Percentiles rank a stretch among this genome's conserved stretches.
phyloP scores from a whole-genome alignment of 2,888 invertebrate species.

The Apotomis capreana region DNA sequence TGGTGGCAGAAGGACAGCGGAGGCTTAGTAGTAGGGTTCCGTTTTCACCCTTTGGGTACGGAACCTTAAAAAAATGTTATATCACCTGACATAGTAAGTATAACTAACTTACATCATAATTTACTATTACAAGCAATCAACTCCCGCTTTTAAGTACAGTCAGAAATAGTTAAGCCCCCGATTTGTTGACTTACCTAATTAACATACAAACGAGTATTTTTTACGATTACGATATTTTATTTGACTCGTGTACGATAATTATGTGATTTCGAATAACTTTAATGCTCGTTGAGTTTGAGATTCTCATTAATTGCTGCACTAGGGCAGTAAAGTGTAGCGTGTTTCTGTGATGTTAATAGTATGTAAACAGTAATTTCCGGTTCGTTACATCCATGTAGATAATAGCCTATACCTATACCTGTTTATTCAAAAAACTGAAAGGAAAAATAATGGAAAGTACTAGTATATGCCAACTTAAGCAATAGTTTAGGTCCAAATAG shows the following conservation, averaged over 20 bases:
- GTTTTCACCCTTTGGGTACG: no score
- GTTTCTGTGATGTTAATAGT: constrained; percentile 11
- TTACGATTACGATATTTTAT: constrained; percentile 5
- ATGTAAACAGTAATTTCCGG: constrained; percentile 13
- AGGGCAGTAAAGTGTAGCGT: constrained; percentile 4
- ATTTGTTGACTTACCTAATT: constrained; percentile 14
- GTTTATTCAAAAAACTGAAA: no score
- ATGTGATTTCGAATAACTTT: constrained; percentile 9
- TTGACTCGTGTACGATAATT: constrained; percentile 9
- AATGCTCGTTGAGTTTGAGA: constrained; percentile 2
- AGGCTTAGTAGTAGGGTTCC: no score
- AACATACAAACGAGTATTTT: background rate
- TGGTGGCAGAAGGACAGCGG: no score
- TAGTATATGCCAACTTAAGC: no score
- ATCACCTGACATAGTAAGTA: no score
- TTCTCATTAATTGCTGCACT: constrained; percentile 7
- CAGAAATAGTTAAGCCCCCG: background rate
- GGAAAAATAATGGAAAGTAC: background rate
- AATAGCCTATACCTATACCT: background rate
- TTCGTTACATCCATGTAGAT: background rate
- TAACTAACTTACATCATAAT: background rate
- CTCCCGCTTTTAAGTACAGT: background rate
- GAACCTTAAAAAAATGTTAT: no score
- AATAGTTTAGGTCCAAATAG: no score
- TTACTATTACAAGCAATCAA: background rate